Base-by-base conservation (phyloP, 2,888 invertebrate species). In the Sphecodes monilicornis region DNA sequence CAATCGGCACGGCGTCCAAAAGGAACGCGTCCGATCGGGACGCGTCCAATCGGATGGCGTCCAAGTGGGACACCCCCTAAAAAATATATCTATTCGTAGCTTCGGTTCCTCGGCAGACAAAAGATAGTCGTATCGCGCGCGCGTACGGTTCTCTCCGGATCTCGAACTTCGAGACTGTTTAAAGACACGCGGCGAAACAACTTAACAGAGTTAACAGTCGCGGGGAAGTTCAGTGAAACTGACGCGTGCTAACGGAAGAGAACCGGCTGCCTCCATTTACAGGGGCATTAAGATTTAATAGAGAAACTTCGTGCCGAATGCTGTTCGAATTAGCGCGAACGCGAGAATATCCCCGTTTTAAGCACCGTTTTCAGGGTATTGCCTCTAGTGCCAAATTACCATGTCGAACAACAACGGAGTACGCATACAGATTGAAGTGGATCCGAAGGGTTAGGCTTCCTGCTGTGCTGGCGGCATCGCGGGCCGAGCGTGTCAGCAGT, bases 401-500 rank as follows among this genome's bases (percentile, higher is more conserved):
- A 87, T 87, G 87, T 85, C 87, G 87, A 86, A 82, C 84, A 87
- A 85, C 87, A 84, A 88, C 82, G 77, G 78, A 79, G 73, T 76
- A 83, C 82, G 87, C 88, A 85, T 86, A 86, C 78, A 36, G 73
- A 86, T 86, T 86, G 77, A 86, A 86, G 86, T 83, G 80, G 86
- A 71, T 75, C 60, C 43, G 71, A 81, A 85, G 79, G 82, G 86
- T 66, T 86, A 72, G 86, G 82, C 82, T 86, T 78, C 77, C 68
- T 77, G 78, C 82, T 79, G 86, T 41, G 78, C 36, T 57, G 75
- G 78, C 78, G 76, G 80, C 50, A 69, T 50, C 70, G 72, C 70
- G 76, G 50, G 36, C 22, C 43, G 16, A 74, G 68, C 26, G 78
- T 85, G 87, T 85, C 88, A 87, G 87, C 88, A 87, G 75, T 87